Conservation (phyloP, 2,113 vertebrate species). For the Megaleporinus macrocephalus region DNA sequence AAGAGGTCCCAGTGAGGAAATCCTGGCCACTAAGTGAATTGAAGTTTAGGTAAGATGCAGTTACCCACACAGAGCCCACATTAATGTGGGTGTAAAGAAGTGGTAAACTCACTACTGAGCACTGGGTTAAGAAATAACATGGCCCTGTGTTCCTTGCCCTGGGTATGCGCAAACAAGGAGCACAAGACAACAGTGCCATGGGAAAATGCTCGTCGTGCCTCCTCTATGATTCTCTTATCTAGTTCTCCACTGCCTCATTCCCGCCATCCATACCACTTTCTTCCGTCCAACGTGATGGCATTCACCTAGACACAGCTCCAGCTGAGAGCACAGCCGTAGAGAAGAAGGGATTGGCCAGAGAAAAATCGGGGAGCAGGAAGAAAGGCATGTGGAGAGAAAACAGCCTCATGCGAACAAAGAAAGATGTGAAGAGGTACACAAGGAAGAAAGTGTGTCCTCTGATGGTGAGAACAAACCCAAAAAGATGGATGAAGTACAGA, state of each 20-base stretch:
- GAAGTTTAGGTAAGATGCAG: no score
- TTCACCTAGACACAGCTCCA: slow-evolving; percentile 9
- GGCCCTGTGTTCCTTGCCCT: no score
- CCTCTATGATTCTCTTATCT: slow-evolving; percentile 8
- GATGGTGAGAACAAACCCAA: slow-evolving; percentile 12
- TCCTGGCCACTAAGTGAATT: no score
- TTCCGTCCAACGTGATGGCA: slow-evolving; percentile 31
- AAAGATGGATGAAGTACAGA: not conserved
- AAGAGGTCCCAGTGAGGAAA: no score
- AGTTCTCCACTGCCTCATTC: not conserved
- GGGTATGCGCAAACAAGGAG: not conserved
- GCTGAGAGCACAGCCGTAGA: not conserved
- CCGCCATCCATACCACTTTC: slow-evolving; percentile 7
- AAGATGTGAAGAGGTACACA: not conserved
- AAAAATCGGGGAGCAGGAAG: slow-evolving; percentile 15
- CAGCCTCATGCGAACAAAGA: not conserved
- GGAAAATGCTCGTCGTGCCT: not conserved
- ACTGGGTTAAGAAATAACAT: not conserved
- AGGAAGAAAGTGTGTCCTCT: not conserved
- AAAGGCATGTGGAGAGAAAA: not conserved
- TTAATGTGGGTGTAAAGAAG: no score
- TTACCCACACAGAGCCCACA: no score
- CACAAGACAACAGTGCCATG: not conserved
- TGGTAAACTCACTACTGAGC: not conserved
- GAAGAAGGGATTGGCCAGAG: slow-evolving; percentile 20